Evolutionary conservation across 2,113 vertebrate genomes (phyloP), one percentile per base, ranked within the genome.

Genomic region (Takifugu bimaculatus): DNA sequence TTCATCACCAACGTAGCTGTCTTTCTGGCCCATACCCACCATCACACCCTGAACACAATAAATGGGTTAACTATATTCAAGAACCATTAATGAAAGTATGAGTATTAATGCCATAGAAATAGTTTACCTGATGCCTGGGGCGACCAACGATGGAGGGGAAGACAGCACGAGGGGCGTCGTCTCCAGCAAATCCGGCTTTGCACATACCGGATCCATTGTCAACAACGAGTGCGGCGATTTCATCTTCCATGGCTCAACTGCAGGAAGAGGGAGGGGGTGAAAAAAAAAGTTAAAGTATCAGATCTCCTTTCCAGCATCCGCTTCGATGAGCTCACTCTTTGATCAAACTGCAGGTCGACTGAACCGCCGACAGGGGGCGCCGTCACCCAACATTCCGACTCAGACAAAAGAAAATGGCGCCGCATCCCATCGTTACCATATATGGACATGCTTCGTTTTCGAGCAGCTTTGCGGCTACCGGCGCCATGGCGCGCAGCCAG

Each of bases 201-300:
- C 97, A 99, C 96, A 99, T 99, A 91, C 97, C 97, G 68, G 97
- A 99, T 89, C 97, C 97, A 78, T 98, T 99, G 93, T 99, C 97
- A 89, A 98, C 95, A 79, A 99, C 97, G 63, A 98, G 96, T 80
- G 97, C 97, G 48, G 97, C 96, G 77, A 99, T 98, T 92, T 99
- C 97, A 44, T 99, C 96, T 86, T 98, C 96, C 97, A 99, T 99
- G 93, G 92, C 83, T 91, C 79, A 92, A 88, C 95, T 96, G 72
- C 2, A 11, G 28, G 13, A 43, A 43, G 42, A 43, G 42, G 13
- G 13, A 43, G 13, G 15, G 45, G 3, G 14, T 14, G 1, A n/a
- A n/a, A 10, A 0, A 53, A 53, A 63, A 1, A 28, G 9, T 2
- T 9, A 0, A 10, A 55, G 59, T 35, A 13, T 20, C 12, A 25